Evolutionary conservation across 2,888 invertebrate species (phyloP).

Genomic region (Drosophila rellima): DNA sequence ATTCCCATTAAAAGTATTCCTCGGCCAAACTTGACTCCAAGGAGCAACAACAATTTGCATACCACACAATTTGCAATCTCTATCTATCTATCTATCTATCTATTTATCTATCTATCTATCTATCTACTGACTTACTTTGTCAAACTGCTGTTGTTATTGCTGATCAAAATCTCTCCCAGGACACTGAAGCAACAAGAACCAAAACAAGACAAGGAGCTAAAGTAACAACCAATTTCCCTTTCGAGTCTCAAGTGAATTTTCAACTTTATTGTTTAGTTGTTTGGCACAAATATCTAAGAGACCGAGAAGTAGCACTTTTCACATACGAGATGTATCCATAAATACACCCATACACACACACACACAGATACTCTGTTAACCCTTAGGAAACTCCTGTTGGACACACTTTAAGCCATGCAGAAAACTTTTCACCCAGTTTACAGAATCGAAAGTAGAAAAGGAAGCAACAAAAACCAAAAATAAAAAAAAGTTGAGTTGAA

Average conservation of each 20-base stretch:
- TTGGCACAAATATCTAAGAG: conserved; percentile 41
- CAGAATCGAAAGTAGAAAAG: conserved; percentile 29
- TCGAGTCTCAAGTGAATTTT: conserved; percentile 64
- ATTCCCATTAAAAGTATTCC: conserved; percentile 45
- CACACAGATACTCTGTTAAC: conserved; percentile 7
- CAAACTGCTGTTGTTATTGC: conserved; percentile 47
- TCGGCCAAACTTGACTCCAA: conserved; percentile 1
- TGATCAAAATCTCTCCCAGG: conserved; percentile 51
- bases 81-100: conserved; percentile 58
- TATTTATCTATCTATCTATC: conserved; percentile 56
- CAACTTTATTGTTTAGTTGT: conserved; percentile 75
- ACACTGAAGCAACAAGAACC: conserved; percentile 25
- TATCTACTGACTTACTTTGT: conserved; percentile 57
- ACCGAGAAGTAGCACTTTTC: conserved; percentile 23
- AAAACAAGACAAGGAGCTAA: neutral
- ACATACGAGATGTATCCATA: conserved; percentile 54
- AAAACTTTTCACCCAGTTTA: conserved; percentile 65
- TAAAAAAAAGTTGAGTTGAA: conserved; percentile 53
- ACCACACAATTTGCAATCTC: conserved; percentile 44
- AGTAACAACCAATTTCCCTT: conserved; percentile 51
- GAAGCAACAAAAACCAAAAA: conserved; percentile 31
- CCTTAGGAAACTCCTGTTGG: conserved; percentile 41
- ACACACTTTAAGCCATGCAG: conserved; percentile 67
- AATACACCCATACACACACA: conserved; percentile 36
- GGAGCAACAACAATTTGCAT: conserved; percentile 51